Evolutionary conservation across 2,888 invertebrate genomes (phyloP).

Genomic region (Labia minor): DNA sequence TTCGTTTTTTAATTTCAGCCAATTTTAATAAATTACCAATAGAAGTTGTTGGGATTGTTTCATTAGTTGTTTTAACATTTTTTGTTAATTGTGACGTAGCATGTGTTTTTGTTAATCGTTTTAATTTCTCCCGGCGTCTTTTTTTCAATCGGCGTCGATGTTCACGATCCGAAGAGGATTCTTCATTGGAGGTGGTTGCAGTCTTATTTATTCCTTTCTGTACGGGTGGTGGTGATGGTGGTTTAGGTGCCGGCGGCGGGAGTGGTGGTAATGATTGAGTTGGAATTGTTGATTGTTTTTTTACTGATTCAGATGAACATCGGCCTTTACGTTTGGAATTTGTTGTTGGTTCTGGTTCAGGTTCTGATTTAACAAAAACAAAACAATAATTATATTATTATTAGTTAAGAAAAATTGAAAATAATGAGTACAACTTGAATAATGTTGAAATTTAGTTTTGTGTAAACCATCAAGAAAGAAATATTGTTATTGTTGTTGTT

Average conservation of each 20-base stretch:
- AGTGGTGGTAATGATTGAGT: not conserved
- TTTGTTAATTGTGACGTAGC: not conserved
- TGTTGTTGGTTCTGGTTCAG: not conserved
- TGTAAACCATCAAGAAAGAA: too few relatives aligned
- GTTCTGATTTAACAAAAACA: not conserved
- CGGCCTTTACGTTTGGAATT: not conserved
- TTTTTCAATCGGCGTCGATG: constrained; percentile 55
- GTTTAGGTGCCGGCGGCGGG: not conserved
- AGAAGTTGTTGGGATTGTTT: not conserved
- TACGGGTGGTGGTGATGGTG: not conserved
- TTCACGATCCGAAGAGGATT: not conserved
- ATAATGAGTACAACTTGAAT: too few relatives aligned
- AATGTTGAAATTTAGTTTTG: too few relatives aligned
- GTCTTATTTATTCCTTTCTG: not conserved
- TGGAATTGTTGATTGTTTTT: not conserved
- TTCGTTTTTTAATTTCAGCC: not conserved
- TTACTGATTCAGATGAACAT: not conserved
- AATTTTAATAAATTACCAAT: not conserved
- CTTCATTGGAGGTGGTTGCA: not conserved
- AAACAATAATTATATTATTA: not conserved
- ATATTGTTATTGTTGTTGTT: too few relatives aligned
- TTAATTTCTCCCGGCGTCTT: constrained; percentile 47
- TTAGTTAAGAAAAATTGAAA: not conserved
- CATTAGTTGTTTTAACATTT: not conserved
- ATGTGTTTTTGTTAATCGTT: not conserved